Evolutionary conservation across 2,888 invertebrate genomes (phyloP), one percentile per base, ranked within the genome.

Genomic region (Oxytorus armatus): DNA sequence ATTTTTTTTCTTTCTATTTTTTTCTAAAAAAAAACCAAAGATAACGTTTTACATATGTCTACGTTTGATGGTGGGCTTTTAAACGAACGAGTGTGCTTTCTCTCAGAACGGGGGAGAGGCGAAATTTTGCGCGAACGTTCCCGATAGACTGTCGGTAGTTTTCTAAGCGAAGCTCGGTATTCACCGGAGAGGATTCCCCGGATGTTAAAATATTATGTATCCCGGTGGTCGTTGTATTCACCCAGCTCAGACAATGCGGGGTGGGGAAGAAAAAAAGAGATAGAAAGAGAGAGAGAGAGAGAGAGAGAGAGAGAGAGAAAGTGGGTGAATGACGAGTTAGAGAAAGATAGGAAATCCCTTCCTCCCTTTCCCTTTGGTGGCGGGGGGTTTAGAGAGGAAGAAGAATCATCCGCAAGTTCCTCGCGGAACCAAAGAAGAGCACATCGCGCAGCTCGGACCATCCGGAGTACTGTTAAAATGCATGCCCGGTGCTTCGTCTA

Each of bases 381-480:
- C n/a, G 36, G 2, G 4, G 39, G 39, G 42, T 85, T 82, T 83
- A 80, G 83, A 85, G 82, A 79, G 85, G 83, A 83, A 86, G 63
- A 39, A 42, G 25, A 73, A 51, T 44, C 33, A 21, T 53, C 53
- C 29, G 11, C 21, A 44, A 69, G 69, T 57, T 65, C 65, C 74
- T 74, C 74, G 44, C 73, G 77, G 80, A 84, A 83, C 82, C 77
- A 84, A 86, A 87, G 88, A 87, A 86, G 82, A 68, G 68, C 44
- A 72, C 66, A 51, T 57, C 11, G 63, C 18, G 16, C n/a, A n/a
- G 29, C 53, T 63, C 61, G 78, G 83, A 83, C 88, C 87, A 89
- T 89, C 87, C 87, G 86, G 90, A 90, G 90, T 90, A 91, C 91
- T 91, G 91, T 91, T 91, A 91, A 74, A 74, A 91, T 91, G 90